Evolutionary conservation across 2,797 vertebrate genomes (phyloP).

Genomic region (Chloroceryle inda): DNA sequence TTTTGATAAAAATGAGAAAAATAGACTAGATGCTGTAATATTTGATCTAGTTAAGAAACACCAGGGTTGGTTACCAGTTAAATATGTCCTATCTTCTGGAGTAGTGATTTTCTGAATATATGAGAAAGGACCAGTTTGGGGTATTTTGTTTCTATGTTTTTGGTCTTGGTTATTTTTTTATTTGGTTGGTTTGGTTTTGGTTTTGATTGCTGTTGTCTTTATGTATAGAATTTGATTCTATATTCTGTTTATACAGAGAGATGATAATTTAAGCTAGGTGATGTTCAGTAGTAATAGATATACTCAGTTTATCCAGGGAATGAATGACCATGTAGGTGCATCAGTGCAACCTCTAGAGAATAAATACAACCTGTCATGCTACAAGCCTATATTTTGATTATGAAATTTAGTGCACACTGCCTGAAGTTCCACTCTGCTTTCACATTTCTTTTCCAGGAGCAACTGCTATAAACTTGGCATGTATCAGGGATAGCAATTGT

Average conservation of each 20-base stretch:
- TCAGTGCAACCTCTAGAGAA: background rate
- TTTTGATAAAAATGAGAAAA: background rate
- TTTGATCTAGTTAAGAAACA: background rate
- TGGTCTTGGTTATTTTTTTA: background rate
- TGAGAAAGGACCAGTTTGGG: background rate
- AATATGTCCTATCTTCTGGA: background rate
- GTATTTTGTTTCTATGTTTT: background rate
- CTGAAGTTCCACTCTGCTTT: background rate
- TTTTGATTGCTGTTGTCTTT: background rate
- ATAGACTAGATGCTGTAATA: background rate
- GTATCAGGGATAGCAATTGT: background rate
- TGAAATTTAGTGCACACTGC: background rate
- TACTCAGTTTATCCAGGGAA: background rate
- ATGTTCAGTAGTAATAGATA: background rate
- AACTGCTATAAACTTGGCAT: background rate
- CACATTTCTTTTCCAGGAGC: accelerated
- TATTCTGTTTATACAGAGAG: background rate
- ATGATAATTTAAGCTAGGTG: background rate
- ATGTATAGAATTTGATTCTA: background rate
- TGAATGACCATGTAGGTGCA: background rate
- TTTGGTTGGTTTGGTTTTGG: background rate
- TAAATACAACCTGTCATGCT: background rate
- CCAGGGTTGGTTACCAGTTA: background rate
- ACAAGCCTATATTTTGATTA: background rate
- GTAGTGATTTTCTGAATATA: background rate